Conservation (phyloP, 2,113 vertebrate species). For the Microcebus lehilahytsara region DNA sequence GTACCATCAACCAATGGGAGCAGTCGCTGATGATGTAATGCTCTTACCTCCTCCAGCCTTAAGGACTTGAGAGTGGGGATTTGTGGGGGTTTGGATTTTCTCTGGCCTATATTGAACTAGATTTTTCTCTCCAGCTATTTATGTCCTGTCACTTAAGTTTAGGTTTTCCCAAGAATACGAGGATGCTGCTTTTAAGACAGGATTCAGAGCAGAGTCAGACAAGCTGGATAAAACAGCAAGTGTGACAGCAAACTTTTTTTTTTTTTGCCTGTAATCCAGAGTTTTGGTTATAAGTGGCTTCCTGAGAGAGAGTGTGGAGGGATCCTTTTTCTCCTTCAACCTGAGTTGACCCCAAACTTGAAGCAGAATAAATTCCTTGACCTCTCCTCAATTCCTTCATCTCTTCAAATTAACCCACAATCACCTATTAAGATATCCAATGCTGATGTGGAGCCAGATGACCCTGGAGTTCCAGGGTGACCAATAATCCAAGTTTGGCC, state of each 20-base stretch:
- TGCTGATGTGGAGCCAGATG: not conserved
- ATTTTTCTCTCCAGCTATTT: constrained; percentile 76
- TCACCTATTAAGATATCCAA: not conserved
- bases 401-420: not conserved
- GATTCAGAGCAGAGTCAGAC: constrained; percentile 63
- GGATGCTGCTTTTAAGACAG: constrained; percentile 66
- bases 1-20: constrained; percentile 64
- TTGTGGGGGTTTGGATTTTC: constrained; percentile 65
- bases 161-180: constrained; percentile 63
- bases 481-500: not conserved
- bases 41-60: constrained; percentile 53
- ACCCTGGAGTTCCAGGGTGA: not conserved
- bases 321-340: not conserved
- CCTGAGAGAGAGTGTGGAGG: not conserved
- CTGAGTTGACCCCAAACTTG: not conserved
- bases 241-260: constrained; percentile 41
- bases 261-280: not conserved
- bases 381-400: not conserved
- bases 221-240: constrained; percentile 51
- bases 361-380: not conserved
- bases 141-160: constrained; percentile 72
- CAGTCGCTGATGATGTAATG: constrained; percentile 67
- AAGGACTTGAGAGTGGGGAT: constrained; percentile 63
- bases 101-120: constrained; percentile 70
- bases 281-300: constrained; percentile 29